Percentiles rank a stretch among this genome's conserved stretches.
These are phyloP conservation scores for Drosophila neutralis DNA, from an alignment of 2,888 invertebrate species.

Conservation along the genomic window DNA sequence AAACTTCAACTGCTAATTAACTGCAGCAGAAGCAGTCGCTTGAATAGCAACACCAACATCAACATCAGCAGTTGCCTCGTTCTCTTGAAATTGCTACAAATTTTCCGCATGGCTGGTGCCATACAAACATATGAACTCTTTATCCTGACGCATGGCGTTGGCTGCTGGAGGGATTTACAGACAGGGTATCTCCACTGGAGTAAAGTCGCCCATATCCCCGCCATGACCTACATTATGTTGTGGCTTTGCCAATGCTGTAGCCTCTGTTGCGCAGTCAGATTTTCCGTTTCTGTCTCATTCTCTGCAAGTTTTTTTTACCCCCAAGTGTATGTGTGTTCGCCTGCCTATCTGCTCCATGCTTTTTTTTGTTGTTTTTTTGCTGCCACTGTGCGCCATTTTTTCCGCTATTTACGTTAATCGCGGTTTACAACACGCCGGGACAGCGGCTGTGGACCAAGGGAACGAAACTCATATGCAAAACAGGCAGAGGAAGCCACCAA, in stretches of 20 bases:
- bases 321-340: constrained; percentile 21
- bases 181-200: constrained; percentile 34
- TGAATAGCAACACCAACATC: constrained; percentile 26
- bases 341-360: constrained; percentile 41
- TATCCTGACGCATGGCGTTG: constrained; percentile 22
- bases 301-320: constrained; percentile 20
- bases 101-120: constrained; percentile 53
- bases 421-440: constrained; percentile 70
- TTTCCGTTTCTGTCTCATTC: constrained; percentile 27
- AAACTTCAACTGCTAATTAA: constrained; percentile 52
- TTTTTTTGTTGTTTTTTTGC: constrained; percentile 40
- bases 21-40: constrained; percentile 33
- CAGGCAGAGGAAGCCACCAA: constrained; percentile 40
- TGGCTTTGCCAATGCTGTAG: constrained; percentile 19
- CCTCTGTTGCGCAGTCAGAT: constrained; percentile 21
- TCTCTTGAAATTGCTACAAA: constrained; percentile 55
- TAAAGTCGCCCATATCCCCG: constrained; percentile 43
- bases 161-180: constrained; percentile 13
- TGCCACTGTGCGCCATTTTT: constrained; percentile 54
- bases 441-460: constrained; percentile 42
- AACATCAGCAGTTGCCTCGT: constrained; percentile 39
- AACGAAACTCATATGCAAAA: constrained; percentile 55
- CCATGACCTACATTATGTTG: constrained; percentile 76
- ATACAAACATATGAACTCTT: constrained; percentile 48
- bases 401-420: constrained; percentile 76